Evolutionary conservation across 2,888 invertebrate genomes (phyloP).

Genomic region (Drosophila diplacantha): DNA sequence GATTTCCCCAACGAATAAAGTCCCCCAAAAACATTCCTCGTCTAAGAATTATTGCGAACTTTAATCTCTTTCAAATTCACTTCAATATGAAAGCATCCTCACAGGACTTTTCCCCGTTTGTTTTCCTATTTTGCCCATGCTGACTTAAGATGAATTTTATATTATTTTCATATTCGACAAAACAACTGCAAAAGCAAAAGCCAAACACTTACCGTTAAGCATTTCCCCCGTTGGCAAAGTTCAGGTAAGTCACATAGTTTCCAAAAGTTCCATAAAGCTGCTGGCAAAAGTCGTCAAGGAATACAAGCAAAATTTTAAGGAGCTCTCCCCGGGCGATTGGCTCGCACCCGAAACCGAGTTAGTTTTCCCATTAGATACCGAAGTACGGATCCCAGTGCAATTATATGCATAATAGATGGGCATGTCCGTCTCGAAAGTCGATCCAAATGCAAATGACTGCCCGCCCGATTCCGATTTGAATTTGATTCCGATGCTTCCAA

Average conservation of each 20-base stretch:
- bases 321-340: slow-evolving; percentile 8
- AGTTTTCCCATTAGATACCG: slow-evolving; percentile 28
- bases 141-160: background rate
- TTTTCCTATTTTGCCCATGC: slow-evolving; percentile 1
- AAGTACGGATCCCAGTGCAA: slow-evolving; percentile 21
- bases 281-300: slow-evolving; percentile 22
- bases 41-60: background rate
- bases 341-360: slow-evolving; percentile 4
- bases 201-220: slow-evolving; percentile 13
- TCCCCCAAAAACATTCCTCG: background rate
- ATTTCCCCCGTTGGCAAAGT: slow-evolving; percentile 16
- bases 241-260: slow-evolving; percentile 30
- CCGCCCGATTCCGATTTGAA: slow-evolving; percentile 30
- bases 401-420: slow-evolving; percentile 33
- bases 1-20: background rate
- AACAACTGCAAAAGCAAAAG: slow-evolving; percentile 23
- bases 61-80: background rate
- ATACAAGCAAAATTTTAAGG: slow-evolving; percentile 20
- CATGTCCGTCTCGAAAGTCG: slow-evolving; percentile 24
- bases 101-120: background rate
- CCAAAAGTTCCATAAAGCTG: slow-evolving; percentile 34
- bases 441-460: slow-evolving; percentile 36
- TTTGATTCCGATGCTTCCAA: slow-evolving; percentile 35
- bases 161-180: slow-evolving; percentile 17
- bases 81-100: background rate